A percentile compares a stretch with the other conserved stretches of the same genome.
Conservation (phyloP, 2,113 vertebrate genomes). For the Pedionomus torquatus region DNA sequence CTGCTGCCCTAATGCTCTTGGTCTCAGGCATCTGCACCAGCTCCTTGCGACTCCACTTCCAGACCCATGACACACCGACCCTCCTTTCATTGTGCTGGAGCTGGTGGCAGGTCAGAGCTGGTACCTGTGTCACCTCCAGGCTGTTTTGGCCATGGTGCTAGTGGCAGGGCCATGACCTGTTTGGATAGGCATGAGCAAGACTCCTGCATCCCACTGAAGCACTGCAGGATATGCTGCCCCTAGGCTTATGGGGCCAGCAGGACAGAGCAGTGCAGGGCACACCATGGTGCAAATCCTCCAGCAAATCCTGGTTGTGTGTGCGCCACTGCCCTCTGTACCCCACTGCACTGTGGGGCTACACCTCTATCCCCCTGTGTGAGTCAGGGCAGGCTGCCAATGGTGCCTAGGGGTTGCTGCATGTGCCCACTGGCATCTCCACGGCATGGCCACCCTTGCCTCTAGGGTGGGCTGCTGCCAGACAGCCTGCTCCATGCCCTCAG, state of each 20-base stretch:
- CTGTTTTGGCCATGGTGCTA: neutral
- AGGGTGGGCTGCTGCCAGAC: fast-evolving
- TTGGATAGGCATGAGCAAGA: neutral
- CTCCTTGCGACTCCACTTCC: neutral
- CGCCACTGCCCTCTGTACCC: neutral
- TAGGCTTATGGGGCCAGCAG: fast-evolving
- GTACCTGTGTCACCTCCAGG: fast-evolving
- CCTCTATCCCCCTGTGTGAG: neutral
- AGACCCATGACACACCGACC: neutral
- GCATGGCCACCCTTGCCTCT: neutral
- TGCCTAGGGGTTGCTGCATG: neutral
- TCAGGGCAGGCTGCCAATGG: neutral
- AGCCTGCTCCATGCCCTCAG: neutral
- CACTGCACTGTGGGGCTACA: fast-evolving
- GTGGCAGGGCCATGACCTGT: neutral
- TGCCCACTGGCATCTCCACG: neutral
- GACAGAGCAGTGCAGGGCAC: fast-evolving
- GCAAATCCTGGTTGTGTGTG: neutral
- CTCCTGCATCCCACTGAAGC: fast-evolving
- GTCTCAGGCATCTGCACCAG: neutral
- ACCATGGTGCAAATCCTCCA: fast-evolving
- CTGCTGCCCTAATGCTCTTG: neutral
- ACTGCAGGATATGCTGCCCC: neutral
- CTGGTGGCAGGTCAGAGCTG: neutral
- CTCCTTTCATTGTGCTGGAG: neutral